Percentiles rank a stretch among this genome's conserved stretches.
These are phyloP conservation scores for Campylomormyrus tamandua DNA, from an alignment of 2,113 vertebrate species.

Conservation along the genomic window DNA sequence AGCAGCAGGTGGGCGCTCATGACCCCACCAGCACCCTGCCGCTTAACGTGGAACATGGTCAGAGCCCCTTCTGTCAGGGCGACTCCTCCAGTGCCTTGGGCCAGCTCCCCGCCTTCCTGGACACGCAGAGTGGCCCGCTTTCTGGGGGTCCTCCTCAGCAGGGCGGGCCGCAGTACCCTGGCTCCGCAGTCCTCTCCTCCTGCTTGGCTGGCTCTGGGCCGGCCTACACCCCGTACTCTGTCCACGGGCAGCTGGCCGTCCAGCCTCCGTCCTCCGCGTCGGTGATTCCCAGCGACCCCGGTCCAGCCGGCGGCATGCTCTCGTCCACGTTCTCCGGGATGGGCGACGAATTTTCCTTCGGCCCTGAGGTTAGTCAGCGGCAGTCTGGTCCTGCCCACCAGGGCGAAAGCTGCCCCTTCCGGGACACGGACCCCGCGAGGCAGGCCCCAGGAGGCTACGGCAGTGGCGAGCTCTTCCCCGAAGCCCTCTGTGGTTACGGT, in stretches of 20 bases:
- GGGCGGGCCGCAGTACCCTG: slow-evolving; percentile 64
- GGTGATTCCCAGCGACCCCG: slow-evolving; percentile 59
- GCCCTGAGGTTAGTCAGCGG: slow-evolving; percentile 65
- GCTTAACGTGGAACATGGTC: slow-evolving; percentile 48
- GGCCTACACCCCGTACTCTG: slow-evolving; percentile 73
- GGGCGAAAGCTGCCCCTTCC: slow-evolving; percentile 75
- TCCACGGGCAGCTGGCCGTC: slow-evolving; percentile 70
- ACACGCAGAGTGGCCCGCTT: slow-evolving; percentile 53
- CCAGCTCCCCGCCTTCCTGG: slow-evolving; percentile 75
- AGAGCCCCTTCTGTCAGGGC: slow-evolving; percentile 54
- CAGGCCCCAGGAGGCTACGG: slow-evolving; percentile 76
- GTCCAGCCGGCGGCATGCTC: slow-evolving; percentile 31
- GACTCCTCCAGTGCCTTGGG: slow-evolving; percentile 60
- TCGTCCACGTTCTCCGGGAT: slow-evolving; percentile 67
- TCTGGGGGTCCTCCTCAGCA: slow-evolving; percentile 56
- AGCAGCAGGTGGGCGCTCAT: slow-evolving; percentile 55
- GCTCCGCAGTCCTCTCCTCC: slow-evolving; percentile 64
- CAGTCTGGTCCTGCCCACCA: slow-evolving; percentile 54
- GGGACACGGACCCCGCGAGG: slow-evolving; percentile 67
- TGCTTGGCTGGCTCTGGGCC: slow-evolving; percentile 71
- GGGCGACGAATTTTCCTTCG: slow-evolving; percentile 72
- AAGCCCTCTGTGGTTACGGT: slow-evolving; percentile 72
- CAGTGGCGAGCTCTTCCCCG: slow-evolving; percentile 77
- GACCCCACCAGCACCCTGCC: slow-evolving; percentile 29
- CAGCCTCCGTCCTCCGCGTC: slow-evolving; percentile 69